A percentile compares a stretch with the other conserved stretches of the same genome.
Evolutionary conservation across 2,888 invertebrate species (phyloP).

Genomic region (Dynastes grantii): DNA sequence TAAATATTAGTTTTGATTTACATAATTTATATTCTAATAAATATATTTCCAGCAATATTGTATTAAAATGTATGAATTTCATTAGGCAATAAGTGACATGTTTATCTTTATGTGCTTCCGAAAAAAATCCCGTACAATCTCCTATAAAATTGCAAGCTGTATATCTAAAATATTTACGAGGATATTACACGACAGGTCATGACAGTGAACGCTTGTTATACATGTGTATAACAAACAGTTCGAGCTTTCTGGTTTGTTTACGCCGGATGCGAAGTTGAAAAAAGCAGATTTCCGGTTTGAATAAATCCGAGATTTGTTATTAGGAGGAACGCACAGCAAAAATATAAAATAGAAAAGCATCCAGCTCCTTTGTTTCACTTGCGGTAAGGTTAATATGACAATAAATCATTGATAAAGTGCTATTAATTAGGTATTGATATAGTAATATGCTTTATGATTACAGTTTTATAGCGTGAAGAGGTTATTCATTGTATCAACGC

Average conservation of each 20-base stretch:
- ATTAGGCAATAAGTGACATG: not conserved
- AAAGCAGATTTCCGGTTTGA: constrained; percentile 34
- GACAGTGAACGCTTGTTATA: not conserved
- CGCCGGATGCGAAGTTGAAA: constrained; percentile 33
- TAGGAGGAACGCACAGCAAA: not conserved
- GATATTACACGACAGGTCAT: constrained; percentile 18
- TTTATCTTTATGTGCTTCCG: no score
- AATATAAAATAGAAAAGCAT: constrained; percentile 1
- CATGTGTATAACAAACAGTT: constrained; percentile 1
- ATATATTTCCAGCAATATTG: constrained; percentile 22
- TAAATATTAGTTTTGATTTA: constrained; percentile 11
- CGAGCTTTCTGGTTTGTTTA: constrained; percentile 34
- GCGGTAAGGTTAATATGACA: not conserved
- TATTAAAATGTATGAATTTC: constrained; percentile 11
- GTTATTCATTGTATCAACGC: no score
- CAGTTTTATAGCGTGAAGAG: no score
- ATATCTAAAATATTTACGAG: constrained; percentile 30
- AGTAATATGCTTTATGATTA: no score
- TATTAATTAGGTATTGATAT: constrained; percentile 15
- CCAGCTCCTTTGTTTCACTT: not conserved
- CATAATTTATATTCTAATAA: constrained; percentile 26
- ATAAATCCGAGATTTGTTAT: not conserved
- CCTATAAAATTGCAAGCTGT: constrained; percentile 24
- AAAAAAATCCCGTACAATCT: not conserved
- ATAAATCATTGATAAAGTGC: constrained; percentile 6